A percentile compares a stretch with the other conserved stretches of the same genome.
Conservation (phyloP, 1,140 invertebrate species). For the Babylonia areolata region DNA sequence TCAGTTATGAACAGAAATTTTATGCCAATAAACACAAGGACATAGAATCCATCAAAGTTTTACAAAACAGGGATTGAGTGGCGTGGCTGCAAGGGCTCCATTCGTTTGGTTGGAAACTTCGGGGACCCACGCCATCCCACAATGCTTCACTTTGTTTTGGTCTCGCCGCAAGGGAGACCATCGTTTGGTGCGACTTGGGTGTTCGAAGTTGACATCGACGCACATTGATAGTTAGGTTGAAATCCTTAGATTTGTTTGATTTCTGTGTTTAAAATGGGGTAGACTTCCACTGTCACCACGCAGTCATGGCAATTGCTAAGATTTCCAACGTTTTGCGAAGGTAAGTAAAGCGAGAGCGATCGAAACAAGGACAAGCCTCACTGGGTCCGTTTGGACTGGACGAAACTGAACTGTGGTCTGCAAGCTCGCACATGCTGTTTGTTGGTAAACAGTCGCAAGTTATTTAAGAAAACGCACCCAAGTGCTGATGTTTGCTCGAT, state of each 20-base stretch:
- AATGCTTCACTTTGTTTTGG: constrained; percentile 38
- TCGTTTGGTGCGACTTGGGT: background rate
- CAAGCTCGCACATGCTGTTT: background rate
- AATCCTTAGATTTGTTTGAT: background rate
- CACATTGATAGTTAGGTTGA: background rate
- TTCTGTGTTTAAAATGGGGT: background rate
- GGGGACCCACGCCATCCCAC: constrained; percentile 37
- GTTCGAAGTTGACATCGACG: no score
- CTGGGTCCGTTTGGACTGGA: background rate
- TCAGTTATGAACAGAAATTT: no score
- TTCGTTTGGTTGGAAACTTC: no score
- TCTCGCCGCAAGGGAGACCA: constrained; percentile 33
- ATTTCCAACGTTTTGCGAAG: background rate
- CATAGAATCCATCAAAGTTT: no score
- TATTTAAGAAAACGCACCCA: no score
- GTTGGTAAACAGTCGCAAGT: no score
- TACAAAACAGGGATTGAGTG: no score
- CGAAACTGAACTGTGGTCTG: background rate
- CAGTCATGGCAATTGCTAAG: background rate
- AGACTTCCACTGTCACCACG: background rate
- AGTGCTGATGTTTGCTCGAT: no score
- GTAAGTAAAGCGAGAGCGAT: background rate
- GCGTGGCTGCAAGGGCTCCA: no score
- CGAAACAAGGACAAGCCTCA: background rate
- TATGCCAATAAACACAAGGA: no score